Evolutionary conservation across 1,140 invertebrate species (phyloP), one percentile per base, ranked within the genome.

Genomic region (Zaprionus nigranus): DNA sequence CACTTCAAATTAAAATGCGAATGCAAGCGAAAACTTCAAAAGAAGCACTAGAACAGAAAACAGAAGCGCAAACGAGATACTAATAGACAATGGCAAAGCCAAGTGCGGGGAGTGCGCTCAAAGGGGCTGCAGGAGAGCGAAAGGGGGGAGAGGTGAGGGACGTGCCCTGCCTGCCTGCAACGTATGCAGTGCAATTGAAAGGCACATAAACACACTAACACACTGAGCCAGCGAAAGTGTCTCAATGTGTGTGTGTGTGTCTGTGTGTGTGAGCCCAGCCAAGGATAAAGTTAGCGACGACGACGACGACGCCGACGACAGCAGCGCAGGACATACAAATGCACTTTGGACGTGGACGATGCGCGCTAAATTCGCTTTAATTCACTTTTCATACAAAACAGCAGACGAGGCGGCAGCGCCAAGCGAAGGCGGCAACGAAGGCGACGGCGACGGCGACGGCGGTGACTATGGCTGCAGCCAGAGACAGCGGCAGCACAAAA

Each of bases 351-450:
- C 85, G 85, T 87, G 83, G 83, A 69, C 83, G 84, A 81, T 56
- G 80, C 84, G 85, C 81, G 64, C 85, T 88, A 88, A 88, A 88
- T 88, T 88, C 85, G 85, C 85, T 82, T 90, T 88, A 88, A 88
- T 88, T 88, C 85, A 88, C 85, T 88, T 90, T 90, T 88, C 85
- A 88, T 90, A 90, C 85, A 90, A 88, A 90, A 90, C 85, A 88
- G 74, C 60, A 62, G 43, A 24, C 15, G 30, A 51, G 6, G 51
- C 62, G 26, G 12, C 46, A 38, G 17, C 9, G 30, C 17, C 62
- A 13, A 13, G 58, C 22, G 20, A n/a, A n/a, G 34, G 24, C 13
- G 24, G 70, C 28, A n/a, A 15, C 20, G 4, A 78, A 70, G 85
- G 68, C 40, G 43, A 30, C 40, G 77, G 34, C 20, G 4, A 78